phyloP scores from a whole-genome alignment of 2,113 vertebrate genomes.

The Amphiprion percula region DNA sequence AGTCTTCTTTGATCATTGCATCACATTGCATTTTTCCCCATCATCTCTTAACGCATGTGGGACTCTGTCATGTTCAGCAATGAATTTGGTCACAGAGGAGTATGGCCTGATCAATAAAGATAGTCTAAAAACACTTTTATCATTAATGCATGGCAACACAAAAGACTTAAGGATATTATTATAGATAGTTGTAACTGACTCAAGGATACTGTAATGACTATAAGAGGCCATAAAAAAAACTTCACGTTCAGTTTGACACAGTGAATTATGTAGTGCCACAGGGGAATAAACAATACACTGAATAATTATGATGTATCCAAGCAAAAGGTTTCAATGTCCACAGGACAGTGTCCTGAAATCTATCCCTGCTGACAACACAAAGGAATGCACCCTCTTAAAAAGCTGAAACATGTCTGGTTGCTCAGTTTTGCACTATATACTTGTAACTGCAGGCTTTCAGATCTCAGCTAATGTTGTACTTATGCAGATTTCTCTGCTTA shows the following conservation, averaged over 20 bases:
- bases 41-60: conserved; percentile 77
- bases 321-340: conserved; percentile 74
- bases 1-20: conserved; percentile 85
- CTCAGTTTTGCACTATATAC: conserved; percentile 51
- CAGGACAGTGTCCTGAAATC: conserved; percentile 72
- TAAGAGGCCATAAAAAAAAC: conserved; percentile 42
- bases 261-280: conserved; percentile 55
- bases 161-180: conserved; percentile 80
- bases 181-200: conserved; percentile 70
- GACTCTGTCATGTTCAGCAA: conserved; percentile 75
- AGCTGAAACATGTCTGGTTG: conserved; percentile 69
- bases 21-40: conserved; percentile 82
- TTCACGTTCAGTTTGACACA: conserved; percentile 66
- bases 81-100: conserved; percentile 80
- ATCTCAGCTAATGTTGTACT: conserved; percentile 69
- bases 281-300: conserved; percentile 71
- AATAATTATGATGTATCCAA: conserved; percentile 75
- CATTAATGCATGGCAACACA: conserved; percentile 66
- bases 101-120: conserved; percentile 80
- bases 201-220: conserved; percentile 68
- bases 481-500: conserved; percentile 65
- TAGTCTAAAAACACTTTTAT: conserved; percentile 75
- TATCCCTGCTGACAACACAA: conserved; percentile 70
- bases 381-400: conserved; percentile 55
- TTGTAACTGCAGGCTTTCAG: conserved; percentile 65